These are phyloP conservation scores for Cynaeus angustus DNA, from an alignment of 2,888 invertebrate species.

Conservation along the genomic window DNA sequence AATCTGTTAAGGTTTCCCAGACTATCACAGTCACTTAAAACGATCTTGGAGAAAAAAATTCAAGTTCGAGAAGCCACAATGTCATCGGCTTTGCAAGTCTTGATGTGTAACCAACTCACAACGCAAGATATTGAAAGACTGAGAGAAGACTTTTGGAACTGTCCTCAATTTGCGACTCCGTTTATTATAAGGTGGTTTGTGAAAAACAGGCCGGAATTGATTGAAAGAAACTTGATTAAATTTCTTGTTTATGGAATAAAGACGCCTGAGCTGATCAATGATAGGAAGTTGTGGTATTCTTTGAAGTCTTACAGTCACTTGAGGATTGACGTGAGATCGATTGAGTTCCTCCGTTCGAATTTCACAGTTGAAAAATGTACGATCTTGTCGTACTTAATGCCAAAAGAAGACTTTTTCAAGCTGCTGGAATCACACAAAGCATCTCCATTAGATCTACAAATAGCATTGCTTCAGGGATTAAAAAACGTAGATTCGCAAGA, in stretches of 20 bases:
- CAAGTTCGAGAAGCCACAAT: not conserved
- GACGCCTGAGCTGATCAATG: not conserved
- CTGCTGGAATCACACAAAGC: not conserved
- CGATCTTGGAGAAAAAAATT: not conserved
- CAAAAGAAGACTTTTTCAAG: not conserved
- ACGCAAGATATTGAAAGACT: slow-evolving; percentile 9
- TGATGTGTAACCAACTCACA: not conserved
- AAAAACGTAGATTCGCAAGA: not conserved
- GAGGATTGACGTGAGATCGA: not conserved
- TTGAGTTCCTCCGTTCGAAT: not conserved
- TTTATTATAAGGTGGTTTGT: slow-evolving; percentile 7
- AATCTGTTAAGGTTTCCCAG: slow-evolving; percentile 7
- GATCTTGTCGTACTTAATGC: not conserved
- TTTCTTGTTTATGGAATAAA: not conserved
- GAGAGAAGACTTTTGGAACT: slow-evolving; percentile 3
- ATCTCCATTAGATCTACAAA: not conserved
- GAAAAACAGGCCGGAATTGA: slow-evolving; percentile 3
- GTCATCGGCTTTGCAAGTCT: slow-evolving; percentile 3
- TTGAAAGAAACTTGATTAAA: not conserved
- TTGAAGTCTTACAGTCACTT: slow-evolving; percentile 13
- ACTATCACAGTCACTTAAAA: slow-evolving; percentile 8
- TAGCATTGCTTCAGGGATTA: not conserved
- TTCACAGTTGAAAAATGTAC: not conserved
- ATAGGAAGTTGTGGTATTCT: slow-evolving; percentile 1
- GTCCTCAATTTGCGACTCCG: not conserved